phyloP scores from a whole-genome alignment of 2,888 invertebrate species.

The Lycocerus yunnanus region DNA sequence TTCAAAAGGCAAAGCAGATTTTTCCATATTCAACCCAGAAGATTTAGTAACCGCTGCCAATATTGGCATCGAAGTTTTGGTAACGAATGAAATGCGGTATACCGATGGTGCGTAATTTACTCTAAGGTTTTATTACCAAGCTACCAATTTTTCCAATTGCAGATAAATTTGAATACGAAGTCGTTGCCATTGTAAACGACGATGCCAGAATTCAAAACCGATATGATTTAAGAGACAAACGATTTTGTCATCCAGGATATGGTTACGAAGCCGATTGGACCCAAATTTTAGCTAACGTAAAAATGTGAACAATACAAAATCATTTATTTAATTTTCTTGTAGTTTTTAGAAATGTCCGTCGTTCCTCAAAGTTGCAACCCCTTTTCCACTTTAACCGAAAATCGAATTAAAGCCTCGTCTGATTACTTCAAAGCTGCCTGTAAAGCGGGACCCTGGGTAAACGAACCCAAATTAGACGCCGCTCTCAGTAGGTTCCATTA shows the following conservation, averaged over 20 bases:
- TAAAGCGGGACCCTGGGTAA: constrained; percentile 84
- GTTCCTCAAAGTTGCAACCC: constrained; percentile 75
- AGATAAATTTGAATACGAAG: constrained; percentile 64
- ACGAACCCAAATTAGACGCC: constrained; percentile 65
- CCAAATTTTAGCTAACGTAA: constrained; percentile 73
- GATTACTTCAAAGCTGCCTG: constrained; percentile 80
- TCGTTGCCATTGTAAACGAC: constrained; percentile 69
- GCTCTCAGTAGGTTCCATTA: constrained; percentile 68
- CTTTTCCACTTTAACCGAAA: constrained; percentile 71
- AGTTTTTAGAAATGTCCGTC: constrained; percentile 76
- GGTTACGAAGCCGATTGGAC: constrained; percentile 76
- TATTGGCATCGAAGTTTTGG: constrained; percentile 68
- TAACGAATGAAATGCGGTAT: constrained; percentile 70
- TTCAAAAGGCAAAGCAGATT: constrained; percentile 77
- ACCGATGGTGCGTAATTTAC: constrained; percentile 56
- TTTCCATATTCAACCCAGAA: constrained; percentile 82
- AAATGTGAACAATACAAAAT: constrained; percentile 36
- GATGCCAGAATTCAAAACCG: constrained; percentile 63
- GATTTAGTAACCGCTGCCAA: constrained; percentile 78
- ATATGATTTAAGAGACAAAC: constrained; percentile 68
- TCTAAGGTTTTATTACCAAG: background rate
- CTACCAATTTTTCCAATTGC: constrained; percentile 20
- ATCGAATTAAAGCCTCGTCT: constrained; percentile 74
- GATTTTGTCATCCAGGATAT: constrained; percentile 83
- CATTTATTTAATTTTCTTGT: constrained; percentile 36